These are phyloP conservation scores for Columba livia DNA, from an alignment of 2,113 vertebrate genomes.

Conservation along the genomic window DNA sequence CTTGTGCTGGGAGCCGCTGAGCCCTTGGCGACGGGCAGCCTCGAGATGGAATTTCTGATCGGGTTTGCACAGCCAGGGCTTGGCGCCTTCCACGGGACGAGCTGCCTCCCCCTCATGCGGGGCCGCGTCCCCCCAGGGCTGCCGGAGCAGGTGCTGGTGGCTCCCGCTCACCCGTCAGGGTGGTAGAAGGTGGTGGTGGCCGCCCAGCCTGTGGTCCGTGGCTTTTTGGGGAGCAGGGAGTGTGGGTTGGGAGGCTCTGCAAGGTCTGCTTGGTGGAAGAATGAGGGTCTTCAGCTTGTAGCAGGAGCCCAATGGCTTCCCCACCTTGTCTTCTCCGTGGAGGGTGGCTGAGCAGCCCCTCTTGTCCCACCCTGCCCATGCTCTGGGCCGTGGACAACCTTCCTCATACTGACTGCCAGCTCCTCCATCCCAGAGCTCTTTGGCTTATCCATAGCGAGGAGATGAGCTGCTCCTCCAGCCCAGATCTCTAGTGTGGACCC, in stretches of 20 bases:
- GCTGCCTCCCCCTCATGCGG: not conserved
- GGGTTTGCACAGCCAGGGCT: conserved; percentile 24
- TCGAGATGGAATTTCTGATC: conserved; percentile 62
- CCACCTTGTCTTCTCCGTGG: rapidly evolving
- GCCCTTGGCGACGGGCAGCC: conserved; percentile 51
- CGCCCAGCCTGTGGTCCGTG: not conserved
- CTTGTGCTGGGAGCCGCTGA: conserved; percentile 14
- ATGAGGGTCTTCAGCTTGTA: not conserved
- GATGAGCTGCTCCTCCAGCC: not conserved
- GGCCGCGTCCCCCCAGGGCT: rapidly evolving
- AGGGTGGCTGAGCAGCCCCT: not conserved
- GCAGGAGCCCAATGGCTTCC: not conserved
- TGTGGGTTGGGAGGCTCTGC: rapidly evolving
- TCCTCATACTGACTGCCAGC: not conserved
- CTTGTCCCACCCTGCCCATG: rapidly evolving
- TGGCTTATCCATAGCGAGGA: rapidly evolving
- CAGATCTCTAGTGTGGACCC: not conserved
- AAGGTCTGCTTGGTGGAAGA: not conserved
- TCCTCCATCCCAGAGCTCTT: not conserved
- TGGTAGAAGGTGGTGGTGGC: not conserved
- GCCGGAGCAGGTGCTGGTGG: not conserved
- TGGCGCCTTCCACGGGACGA: not conserved
- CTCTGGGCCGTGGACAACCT: not conserved
- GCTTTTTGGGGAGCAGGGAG: not conserved
- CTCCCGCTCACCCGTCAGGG: rapidly evolving